These are phyloP conservation scores for Leucophenga montana DNA, from an alignment of 2,888 invertebrate genomes.

Conservation along the genomic window DNA sequence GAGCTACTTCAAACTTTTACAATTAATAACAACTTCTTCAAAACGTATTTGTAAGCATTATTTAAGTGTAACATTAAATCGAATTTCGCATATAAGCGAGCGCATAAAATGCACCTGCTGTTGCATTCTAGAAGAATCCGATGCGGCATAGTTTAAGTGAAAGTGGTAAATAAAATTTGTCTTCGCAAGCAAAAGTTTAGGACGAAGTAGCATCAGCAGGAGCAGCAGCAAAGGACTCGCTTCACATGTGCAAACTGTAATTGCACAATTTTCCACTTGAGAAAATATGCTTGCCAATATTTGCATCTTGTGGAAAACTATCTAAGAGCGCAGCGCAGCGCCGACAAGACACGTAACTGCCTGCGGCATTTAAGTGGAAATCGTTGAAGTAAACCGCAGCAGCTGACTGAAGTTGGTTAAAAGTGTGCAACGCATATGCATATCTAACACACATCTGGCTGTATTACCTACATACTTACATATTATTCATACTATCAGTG, in stretches of 20 bases:
- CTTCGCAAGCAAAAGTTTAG: no score
- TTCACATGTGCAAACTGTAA: slow-evolving; percentile 45
- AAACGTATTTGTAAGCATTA: neutral
- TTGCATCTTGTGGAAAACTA: slow-evolving; percentile 5
- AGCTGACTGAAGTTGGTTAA: neutral
- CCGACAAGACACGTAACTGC: neutral
- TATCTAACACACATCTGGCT: neutral
- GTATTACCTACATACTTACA: no score
- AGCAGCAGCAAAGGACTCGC: no score
- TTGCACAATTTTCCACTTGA: slow-evolving; percentile 62
- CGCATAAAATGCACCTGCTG: neutral
- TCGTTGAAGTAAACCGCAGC: neutral
- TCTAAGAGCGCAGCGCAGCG: neutral
- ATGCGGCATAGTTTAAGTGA: no score
- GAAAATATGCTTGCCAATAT: slow-evolving; percentile 44
- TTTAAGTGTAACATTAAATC: slow-evolving; percentile 18
- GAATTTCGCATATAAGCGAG: slow-evolving; percentile 1
- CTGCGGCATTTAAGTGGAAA: neutral
- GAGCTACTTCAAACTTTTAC: no score
- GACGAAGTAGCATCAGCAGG: no score
- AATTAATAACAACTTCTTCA: no score
- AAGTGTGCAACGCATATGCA: neutral
- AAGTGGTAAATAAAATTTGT: no score
- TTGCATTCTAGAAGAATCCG: no score
- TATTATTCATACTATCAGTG: no score